Evolutionary conservation across 1,140 invertebrate species (phyloP), one percentile per base, ranked within the genome.

Genomic region (Ganaspis sp.): DNA sequence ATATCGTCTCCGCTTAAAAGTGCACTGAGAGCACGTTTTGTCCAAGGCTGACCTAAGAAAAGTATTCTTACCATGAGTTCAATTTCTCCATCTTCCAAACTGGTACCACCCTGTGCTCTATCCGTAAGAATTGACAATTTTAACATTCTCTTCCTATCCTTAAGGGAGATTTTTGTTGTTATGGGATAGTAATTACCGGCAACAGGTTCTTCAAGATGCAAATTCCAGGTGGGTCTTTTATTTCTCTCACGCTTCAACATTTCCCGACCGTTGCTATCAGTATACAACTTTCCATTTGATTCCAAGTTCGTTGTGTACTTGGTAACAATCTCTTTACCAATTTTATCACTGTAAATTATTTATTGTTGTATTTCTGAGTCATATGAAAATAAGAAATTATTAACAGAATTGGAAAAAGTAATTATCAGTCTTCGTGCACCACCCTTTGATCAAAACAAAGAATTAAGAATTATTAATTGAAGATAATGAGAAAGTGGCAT

Each of bases 151-250:
- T 89, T 83, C 37, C 91, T 81, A 86, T 95, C 95, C 40, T 92
- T 91, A 0, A 98, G 88, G 1, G 93, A 92, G 21, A 99, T 97
- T 75, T 95, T 93, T 5, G 95, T 95, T 17, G 97, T 98, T 0
- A 99, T 93, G 0, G 98, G 98, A 89, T 98, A 99, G 89, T 99
- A 99, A 90, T 99, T 99, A 0, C 95, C 96, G 42, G 97, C 91
- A 0, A 97, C 90, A 15, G 93, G 90, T 75, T 99, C 95, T 0
- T 93, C 88, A n/a, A 98, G 70, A 0, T 92, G 88, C 0, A 95
- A 9, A 29, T 92, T 91, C 95, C 94, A 99, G 1, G 95, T 95
- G 4, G 95, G 94, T 26, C 97, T 90, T 72, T 93, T 93, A 86
- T 99, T 93, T 53, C 94, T 88, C 74, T 92, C 90, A 70, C 98